These are phyloP conservation scores for Lerista edwardsae DNA, from an alignment of 2,797 vertebrate species.

Conservation along the genomic window DNA sequence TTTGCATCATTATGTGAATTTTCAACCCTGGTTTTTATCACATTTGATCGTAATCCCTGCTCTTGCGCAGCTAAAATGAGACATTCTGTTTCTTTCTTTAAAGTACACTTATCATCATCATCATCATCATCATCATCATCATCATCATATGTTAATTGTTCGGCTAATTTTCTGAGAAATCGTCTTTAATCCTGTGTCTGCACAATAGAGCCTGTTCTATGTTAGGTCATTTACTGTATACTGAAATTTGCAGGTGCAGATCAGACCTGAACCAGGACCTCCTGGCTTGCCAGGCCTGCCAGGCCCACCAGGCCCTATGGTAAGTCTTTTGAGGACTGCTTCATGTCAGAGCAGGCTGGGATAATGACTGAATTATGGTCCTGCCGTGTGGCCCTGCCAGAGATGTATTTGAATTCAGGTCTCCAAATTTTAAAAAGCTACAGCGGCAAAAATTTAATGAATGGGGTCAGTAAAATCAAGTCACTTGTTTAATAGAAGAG, in stretches of 20 bases:
- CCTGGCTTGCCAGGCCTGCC: conserved; percentile 82
- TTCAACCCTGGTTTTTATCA: too few relatives aligned
- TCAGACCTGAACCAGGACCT: conserved; percentile 90
- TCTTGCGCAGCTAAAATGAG: too few relatives aligned
- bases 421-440: background rate
- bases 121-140: too few relatives aligned
- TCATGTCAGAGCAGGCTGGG: background rate
- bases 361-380: background rate
- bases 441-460: background rate
- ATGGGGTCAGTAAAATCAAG: background rate
- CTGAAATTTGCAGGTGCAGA: conserved; percentile 77
- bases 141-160: background rate
- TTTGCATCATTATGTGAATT: too few relatives aligned
- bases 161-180: background rate
- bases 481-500: background rate
- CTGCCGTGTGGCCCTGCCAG: background rate
- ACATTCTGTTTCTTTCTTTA: too few relatives aligned
- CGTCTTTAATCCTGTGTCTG: background rate
- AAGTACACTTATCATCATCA: too few relatives aligned
- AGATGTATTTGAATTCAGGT: background rate
- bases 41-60: too few relatives aligned
- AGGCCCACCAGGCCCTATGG: conserved; percentile 86
- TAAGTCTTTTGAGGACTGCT: conserved; percentile 66
- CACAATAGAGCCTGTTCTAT: background rate
- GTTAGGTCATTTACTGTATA: accelerated